Percentiles rank a stretch among this genome's conserved stretches.
Evolutionary conservation across 2,797 vertebrate genomes (phyloP).

Genomic region (Girardinus metallicus): DNA sequence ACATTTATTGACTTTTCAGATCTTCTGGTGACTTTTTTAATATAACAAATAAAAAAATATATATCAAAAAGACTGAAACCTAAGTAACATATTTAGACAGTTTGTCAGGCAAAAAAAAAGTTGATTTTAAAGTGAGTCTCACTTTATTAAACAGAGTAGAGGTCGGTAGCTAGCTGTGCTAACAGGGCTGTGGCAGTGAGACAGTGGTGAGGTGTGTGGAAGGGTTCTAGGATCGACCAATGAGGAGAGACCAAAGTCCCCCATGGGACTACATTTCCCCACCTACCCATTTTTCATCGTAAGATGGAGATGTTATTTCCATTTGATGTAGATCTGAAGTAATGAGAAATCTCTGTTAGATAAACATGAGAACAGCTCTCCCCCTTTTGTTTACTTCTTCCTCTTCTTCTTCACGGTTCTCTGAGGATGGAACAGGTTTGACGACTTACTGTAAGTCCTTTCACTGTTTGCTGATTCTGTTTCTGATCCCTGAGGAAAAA

Average conservation of each 20-base stretch:
- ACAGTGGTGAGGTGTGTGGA: background rate
- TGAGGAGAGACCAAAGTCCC: background rate
- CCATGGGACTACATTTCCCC: background rate
- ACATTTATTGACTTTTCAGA: too few species aligned
- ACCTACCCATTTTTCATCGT: background rate
- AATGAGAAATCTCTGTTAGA: background rate
- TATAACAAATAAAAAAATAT: too few species aligned
- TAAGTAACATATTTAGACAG: too few species aligned
- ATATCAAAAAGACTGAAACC: too few species aligned
- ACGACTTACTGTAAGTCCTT: conserved; percentile 4
- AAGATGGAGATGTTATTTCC: background rate
- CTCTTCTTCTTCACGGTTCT: background rate
- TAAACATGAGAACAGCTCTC: background rate
- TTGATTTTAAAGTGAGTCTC: too few species aligned
- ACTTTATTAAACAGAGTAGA: background rate
- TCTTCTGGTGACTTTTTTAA: too few species aligned
- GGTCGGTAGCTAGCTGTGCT: background rate
- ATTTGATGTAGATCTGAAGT: background rate
- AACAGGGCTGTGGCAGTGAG: background rate
- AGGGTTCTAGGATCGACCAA: background rate
- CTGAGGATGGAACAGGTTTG: conserved; percentile 24
- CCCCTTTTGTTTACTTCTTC: conserved; percentile 7
- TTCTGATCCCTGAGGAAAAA: conserved; percentile 15
- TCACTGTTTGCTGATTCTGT: conserved; percentile 6
- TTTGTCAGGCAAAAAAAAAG: too few species aligned